Conservation (phyloP, 2,888 invertebrate species). For the Argyresthia albistria region DNA sequence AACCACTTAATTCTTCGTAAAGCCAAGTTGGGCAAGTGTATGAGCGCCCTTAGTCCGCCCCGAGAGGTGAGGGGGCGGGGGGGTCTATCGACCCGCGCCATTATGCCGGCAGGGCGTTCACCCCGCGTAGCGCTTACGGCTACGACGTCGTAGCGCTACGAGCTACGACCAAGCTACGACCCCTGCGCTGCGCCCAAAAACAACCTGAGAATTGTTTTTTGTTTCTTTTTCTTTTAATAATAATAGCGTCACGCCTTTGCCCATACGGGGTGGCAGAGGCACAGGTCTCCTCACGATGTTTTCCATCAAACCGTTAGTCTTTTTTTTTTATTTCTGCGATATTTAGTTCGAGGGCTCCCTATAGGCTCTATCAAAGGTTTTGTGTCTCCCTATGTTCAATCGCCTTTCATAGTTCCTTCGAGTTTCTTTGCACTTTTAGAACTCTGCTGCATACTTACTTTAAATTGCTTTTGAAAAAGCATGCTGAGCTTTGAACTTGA, state of each 20-base stretch:
- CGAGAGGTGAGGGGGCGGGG: neutral
- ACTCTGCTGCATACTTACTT: too few relatives aligned
- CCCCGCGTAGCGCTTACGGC: conserved; percentile 31
- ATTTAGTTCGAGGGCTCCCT: neutral
- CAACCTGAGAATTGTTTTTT: conserved; percentile 1
- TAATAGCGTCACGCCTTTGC: too few relatives aligned
- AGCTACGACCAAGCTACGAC: neutral
- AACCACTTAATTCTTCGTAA: conserved; percentile 6
- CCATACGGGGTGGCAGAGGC: too few relatives aligned
- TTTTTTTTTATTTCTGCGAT: neutral
- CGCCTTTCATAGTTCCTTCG: neutral
- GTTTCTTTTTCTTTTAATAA: neutral
- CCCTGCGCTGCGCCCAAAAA: neutral
- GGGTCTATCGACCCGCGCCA: conserved; percentile 48
- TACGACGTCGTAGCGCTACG: conserved; percentile 19
- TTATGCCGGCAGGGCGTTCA: conserved; percentile 12
- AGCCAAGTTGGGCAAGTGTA: conserved; percentile 3
- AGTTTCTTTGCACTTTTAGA: too few relatives aligned
- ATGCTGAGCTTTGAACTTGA: neutral
- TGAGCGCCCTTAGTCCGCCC: neutral
- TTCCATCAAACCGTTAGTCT: too few relatives aligned
- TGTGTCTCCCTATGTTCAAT: neutral
- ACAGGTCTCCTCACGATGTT: too few relatives aligned
- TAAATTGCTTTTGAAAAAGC: too few relatives aligned
- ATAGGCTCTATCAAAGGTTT: neutral